Base-by-base conservation (phyloP, 2,113 vertebrate genomes). In the Lampris incognitus region DNA sequence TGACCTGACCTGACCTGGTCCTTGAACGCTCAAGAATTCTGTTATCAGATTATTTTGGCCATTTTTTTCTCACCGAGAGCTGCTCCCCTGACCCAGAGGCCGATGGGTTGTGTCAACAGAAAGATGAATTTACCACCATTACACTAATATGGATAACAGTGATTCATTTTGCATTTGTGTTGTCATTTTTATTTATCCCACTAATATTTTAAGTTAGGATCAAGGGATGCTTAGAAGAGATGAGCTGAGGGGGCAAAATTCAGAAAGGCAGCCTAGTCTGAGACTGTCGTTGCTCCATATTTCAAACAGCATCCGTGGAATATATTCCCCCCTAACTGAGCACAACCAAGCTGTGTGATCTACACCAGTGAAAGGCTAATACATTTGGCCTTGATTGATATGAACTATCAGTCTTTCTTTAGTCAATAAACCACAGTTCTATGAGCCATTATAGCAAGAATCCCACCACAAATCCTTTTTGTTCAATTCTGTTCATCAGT, bases 51-150 rank as follows among this genome's bases (percentile, higher is more conserved):
- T 37, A 37, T 24, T 40, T 42, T 3, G 2, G 2, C 2, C 3
- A 10, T 64, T 64, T 8, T 64, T 8, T 9, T 13, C 36, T 10
- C 41, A 49, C 10, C 56, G 56, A 36, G 40, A 60, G 9, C 66
- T n/a, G 1, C 5, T 49, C 10, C 51, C 13, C 2, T 10, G 1
- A 6, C 24, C 40, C 49, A 7, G 40, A 46, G 5, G 49, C 48
- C 6, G n/a, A 6, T 4, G 41, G 1, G 38, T 6, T 5, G 2
- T 10, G 62, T 3, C 6, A 36, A 36, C 0, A 62, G 3, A 9
- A 24, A 41, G 11, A 39, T 24, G 51, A 61, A 76, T 72, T 46
- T 46, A 46, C 44, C 49, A 69, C 56, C 62, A 59, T 0, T 57
- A 11, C 5, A 0, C 66, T 72, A 63, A 66, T 66, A 58, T 61